These are phyloP conservation scores for Poecilia latipinna DNA, from an alignment of 2,113 vertebrate species.

Conservation along the genomic window DNA sequence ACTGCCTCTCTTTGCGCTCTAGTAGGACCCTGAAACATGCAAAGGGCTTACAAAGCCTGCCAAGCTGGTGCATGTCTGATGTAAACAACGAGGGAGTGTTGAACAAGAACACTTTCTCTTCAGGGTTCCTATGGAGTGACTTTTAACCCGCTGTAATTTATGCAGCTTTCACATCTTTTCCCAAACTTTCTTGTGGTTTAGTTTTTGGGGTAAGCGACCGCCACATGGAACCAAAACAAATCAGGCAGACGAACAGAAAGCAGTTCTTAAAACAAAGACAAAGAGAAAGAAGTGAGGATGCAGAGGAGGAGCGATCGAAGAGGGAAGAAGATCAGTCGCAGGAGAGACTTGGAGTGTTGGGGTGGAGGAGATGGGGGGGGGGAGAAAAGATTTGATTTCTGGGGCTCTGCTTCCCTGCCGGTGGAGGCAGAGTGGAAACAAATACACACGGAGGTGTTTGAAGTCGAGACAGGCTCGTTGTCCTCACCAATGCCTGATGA, in stretches of 20 bases:
- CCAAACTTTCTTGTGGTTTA: slow-evolving; percentile 2
- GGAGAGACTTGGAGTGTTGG: slow-evolving; percentile 19
- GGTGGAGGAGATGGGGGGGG: slow-evolving; percentile 15
- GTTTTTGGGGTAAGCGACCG: slow-evolving; percentile 8
- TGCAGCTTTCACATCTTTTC: slow-evolving; percentile 24
- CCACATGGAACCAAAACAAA: slow-evolving; percentile 28
- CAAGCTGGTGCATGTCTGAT: neutral
- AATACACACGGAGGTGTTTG: slow-evolving; percentile 72
- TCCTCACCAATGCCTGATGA: slow-evolving; percentile 71
- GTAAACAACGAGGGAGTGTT: slow-evolving; percentile 13
- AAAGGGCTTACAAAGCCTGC: slow-evolving; percentile 35
- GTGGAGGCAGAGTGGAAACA: slow-evolving; percentile 58
- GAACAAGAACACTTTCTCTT: slow-evolving; percentile 13
- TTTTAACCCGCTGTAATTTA: slow-evolving; percentile 36
- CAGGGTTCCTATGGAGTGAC: slow-evolving; percentile 26
- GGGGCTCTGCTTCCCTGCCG: slow-evolving; percentile 48
- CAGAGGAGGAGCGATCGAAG: slow-evolving; percentile 16
- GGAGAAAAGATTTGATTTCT: slow-evolving; percentile 47
- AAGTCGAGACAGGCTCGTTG: slow-evolving; percentile 73
- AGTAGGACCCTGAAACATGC: slow-evolving; percentile 49
- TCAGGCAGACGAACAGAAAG: slow-evolving; percentile 41
- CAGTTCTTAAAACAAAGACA: slow-evolving; percentile 32
- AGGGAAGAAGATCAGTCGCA: slow-evolving; percentile 32
- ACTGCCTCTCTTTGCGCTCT: slow-evolving; percentile 40
- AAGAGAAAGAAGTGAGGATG: slow-evolving; percentile 23